Evolutionary conservation across 2,888 invertebrate species (phyloP).

Genomic region (Lepetodrilus schrolli): DNA sequence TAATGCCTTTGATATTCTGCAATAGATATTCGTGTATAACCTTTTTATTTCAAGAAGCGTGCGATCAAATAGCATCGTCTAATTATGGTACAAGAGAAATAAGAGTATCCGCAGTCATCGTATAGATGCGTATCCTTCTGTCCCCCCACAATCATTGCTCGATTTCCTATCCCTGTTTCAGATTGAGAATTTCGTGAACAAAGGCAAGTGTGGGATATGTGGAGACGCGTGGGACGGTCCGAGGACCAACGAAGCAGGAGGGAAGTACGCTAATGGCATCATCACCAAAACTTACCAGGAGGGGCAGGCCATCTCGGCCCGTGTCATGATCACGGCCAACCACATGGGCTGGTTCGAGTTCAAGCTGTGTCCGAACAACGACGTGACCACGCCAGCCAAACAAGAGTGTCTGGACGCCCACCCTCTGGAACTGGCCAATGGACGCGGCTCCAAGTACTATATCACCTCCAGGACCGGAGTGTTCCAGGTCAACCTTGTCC

Average conservation of each 20-base stretch:
- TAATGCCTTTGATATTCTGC: too few species aligned
- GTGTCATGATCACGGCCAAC: slow-evolving; percentile 45
- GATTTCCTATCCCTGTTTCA: too few species aligned
- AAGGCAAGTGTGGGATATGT: slow-evolving; percentile 89
- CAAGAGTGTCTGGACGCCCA: slow-evolving; percentile 37
- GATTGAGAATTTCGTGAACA: slow-evolving; percentile 22
- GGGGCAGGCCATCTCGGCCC: slow-evolving; percentile 38
- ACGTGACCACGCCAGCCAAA: slow-evolving; percentile 19
- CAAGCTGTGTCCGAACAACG: slow-evolving; percentile 38
- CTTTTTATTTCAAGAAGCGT: too few species aligned
- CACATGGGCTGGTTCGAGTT: slow-evolving; percentile 42
- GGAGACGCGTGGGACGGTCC: slow-evolving; percentile 84
- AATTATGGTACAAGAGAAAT: too few species aligned
- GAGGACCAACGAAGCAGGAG: slow-evolving; percentile 65
- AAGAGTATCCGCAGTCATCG: too few species aligned
- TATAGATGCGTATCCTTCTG: too few species aligned
- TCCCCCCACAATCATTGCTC: too few species aligned
- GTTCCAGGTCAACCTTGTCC: slow-evolving; percentile 29
- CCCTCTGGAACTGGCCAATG: slow-evolving; percentile 26
- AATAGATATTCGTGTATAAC: too few species aligned
- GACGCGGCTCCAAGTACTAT: slow-evolving; percentile 15
- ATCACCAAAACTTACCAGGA: slow-evolving; percentile 38
- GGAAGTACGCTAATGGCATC: slow-evolving; percentile 49
- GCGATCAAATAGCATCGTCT: too few species aligned
- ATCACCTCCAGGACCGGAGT: neutral